Conservation (phyloP, 2,797 vertebrate genomes). For the Lemur catta region DNA sequence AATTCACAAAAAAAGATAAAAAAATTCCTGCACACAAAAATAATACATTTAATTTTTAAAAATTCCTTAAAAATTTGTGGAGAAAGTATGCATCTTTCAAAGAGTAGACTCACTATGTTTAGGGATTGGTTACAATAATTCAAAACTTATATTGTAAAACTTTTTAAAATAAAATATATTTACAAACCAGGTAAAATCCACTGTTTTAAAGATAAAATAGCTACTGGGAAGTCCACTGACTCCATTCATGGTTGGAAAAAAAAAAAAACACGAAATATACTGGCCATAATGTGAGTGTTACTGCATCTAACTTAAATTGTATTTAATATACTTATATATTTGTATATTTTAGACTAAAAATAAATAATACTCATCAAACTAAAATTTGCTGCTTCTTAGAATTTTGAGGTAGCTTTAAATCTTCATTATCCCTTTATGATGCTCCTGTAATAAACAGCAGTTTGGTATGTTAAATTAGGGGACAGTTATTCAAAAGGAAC, state of each 20-base stretch:
- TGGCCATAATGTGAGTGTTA: not conserved
- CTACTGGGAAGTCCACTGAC: not conserved
- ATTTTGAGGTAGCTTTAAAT: not conserved
- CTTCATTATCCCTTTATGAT: not conserved
- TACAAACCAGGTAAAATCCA: not conserved
- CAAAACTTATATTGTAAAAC: not conserved
- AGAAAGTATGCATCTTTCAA: not conserved
- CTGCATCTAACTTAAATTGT: not conserved
- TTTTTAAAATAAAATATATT: not conserved
- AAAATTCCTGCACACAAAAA: not conserved
- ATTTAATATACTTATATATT: not conserved
- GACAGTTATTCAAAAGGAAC: not conserved
- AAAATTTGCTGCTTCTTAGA: not conserved
- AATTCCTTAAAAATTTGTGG: not conserved
- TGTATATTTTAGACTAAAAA: not conserved
- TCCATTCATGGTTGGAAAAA: not conserved
- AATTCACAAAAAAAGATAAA: not conserved
- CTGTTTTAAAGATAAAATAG: not conserved
- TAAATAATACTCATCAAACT: not conserved
- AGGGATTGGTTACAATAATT: not conserved
- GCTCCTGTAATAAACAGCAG: not conserved
- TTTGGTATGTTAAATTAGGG: not conserved
- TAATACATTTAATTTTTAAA: not conserved
- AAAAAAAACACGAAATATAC: not conserved
- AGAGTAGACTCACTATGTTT: not conserved